A percentile compares a stretch with the other conserved stretches of the same genome.
phyloP scores from a whole-genome alignment of 2,797 vertebrate genomes.

The Lateolabrax maculatus region DNA sequence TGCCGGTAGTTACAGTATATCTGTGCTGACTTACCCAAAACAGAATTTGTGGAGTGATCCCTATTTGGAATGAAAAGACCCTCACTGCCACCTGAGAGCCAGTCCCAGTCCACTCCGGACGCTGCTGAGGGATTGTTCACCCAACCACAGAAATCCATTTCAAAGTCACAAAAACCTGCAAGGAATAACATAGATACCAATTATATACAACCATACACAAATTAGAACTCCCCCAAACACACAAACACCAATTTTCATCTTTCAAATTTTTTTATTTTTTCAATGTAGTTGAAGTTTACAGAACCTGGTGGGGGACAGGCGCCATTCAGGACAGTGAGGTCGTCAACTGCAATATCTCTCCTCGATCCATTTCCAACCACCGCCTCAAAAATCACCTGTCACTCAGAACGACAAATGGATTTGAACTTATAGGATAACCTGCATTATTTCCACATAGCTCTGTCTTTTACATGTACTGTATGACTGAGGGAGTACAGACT shows the following conservation, averaged over 20 bases:
- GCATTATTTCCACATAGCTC: neutral
- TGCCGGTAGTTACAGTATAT: neutral
- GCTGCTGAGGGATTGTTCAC: conserved; percentile 69
- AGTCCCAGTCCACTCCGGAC: conserved; percentile 80
- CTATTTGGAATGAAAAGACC: rapidly evolving
- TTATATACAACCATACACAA: neutral
- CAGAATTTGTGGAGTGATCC: conserved; percentile 82
- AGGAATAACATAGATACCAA: conserved; percentile 14
- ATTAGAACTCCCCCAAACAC: neutral
- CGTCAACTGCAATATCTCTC: conserved; percentile 84
- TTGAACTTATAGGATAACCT: neutral
- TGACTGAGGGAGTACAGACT: neutral
- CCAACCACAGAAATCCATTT: conserved; percentile 86
- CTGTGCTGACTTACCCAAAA: conserved; percentile 70
- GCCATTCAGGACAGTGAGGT: conserved; percentile 80
- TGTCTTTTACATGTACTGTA: neutral
- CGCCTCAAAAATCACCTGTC: conserved; percentile 85
- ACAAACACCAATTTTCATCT: neutral
- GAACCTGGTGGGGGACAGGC: conserved; percentile 80
- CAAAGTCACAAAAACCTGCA: conserved; percentile 88
- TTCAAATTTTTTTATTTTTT: neutral
- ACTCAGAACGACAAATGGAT: conserved; percentile 31
- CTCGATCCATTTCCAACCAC: conserved; percentile 65
- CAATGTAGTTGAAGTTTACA: neutral
- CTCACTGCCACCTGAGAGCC: conserved; percentile 69